Evolutionary conservation across 2,888 invertebrate genomes (phyloP), one percentile per base, ranked within the genome.

Genomic region (Campoletis raptor): DNA sequence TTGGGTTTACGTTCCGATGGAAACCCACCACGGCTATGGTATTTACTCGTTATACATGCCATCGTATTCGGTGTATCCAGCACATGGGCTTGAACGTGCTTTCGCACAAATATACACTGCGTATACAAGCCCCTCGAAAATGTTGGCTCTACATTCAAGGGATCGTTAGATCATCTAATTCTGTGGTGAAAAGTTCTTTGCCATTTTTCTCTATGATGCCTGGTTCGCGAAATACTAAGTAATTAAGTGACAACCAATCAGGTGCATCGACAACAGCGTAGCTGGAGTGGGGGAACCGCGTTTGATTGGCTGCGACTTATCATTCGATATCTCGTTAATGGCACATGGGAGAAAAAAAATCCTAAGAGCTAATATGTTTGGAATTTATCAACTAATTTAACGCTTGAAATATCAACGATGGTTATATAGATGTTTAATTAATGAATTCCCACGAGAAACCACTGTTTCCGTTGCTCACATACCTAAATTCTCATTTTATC

Each of bases 31-130:
- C 48, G 45, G 52, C 6, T 45, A 36, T 52, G 36, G 15, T 73
- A 73, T 73, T 57, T 73, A 73, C 57, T 24, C 54, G 54, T n/a
- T 54, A 54, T 40, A 54, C 54, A 73, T 18, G 54, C 37, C 30
- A 36, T n/a, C 54, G n/a, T 36, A 54, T 36, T 24, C 12, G 21
- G 4, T 12, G 21, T 21, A 45, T 54, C 54, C 54, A 21, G 21
- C 24, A 24, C 24, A 45, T 10, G 45, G 30, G 24, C 15, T 70
- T 18, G 52, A 73, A 73, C 73, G 54, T 73, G 73, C 54, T 30
- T 73, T 21, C 52, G 54, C 73, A 73, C 52, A 54, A 73, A 54
- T 73, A 73, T 37, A 73, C 72, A 37, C 18, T 4, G 15, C 24
- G 10, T 10, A 10, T 24, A 57, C 12, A 12, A 24, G 24, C 1